Percentiles rank a stretch among this genome's conserved stretches.
Evolutionary conservation across 2,113 vertebrate species (phyloP).

Genomic region (Terrapene triunguis): DNA sequence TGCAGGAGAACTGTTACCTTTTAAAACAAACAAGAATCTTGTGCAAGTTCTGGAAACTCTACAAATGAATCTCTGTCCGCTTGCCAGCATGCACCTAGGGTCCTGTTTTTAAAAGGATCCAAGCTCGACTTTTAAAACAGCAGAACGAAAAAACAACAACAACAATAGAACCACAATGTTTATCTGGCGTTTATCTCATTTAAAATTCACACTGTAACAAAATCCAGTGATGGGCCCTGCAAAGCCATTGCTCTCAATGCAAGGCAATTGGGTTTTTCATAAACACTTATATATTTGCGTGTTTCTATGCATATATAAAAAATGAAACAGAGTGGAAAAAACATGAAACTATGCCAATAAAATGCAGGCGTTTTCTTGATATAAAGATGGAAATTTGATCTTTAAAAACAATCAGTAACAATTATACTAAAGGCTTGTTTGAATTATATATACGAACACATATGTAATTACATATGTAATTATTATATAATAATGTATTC

Average conservation of each 20-base stretch:
- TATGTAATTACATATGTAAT: not conserved
- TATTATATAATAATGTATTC: not conserved
- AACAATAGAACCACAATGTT: not conserved
- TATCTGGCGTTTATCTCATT: not conserved
- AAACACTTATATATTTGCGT: not conserved
- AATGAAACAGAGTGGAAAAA: not conserved
- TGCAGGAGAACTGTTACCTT: not conserved
- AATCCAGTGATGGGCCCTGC: not conserved
- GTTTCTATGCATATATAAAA: not conserved
- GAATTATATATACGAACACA: not conserved
- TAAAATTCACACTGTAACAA: not conserved
- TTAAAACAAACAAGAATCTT: not conserved
- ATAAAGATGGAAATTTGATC: not conserved
- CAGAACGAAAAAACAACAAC: not conserved
- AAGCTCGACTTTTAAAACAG: not conserved
- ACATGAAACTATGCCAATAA: not conserved
- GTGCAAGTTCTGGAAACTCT: not conserved
- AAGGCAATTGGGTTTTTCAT: not conserved
- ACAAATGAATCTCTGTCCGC: not conserved
- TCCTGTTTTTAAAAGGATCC: not conserved
- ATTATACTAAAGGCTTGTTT: not conserved
- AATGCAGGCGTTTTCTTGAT: not conserved
- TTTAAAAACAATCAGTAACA: not conserved
- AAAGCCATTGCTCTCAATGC: not conserved
- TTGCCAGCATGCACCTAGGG: not conserved